Base-by-base conservation (phyloP, 2,797 vertebrate genomes). In the Gymnodraco acuticeps region DNA sequence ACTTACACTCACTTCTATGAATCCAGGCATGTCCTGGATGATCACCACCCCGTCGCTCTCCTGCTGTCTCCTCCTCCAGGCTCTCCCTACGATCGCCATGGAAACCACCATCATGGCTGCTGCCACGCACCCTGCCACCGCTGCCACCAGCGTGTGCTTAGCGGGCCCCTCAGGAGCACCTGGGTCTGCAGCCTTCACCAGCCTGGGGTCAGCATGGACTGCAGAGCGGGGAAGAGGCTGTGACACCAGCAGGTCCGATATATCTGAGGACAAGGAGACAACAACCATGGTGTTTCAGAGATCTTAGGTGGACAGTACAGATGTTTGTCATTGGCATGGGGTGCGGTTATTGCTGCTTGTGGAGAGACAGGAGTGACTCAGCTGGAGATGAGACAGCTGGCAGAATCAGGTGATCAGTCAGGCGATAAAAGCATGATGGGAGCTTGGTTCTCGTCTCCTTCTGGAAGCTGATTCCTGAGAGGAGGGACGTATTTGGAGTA, bases 181-280 rank as follows among this genome's bases (percentile, higher is more conserved):
- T 1, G 4, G 80, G 10, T 67, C 83, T 4, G 89, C 83, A 41
- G 94, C 94, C 79, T 78, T 93, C 56, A 47, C 89, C 64, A 85
- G 88, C 78, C 86, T 92, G 31, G 48, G 82, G 17, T 88, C 68
- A 43, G 92, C 16, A n/a, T 56, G 82, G 38, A 62, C 68, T 0
- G 27, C 64, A 9, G 88, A 46, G 10, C 7, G 42, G 8, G 90
- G 86, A 7, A 83, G 19, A 0, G 84, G 72, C 64, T 93, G 79
- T 53, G 91, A 72, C 42, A 51, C 53, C 81, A 95, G 89, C 60
- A 98, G 94, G 70, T 93, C 54, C 0, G 95, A 95, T 64, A 96
- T 92, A 83, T 98, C 97, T 97, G 80, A 27, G 63, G 50, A 70
- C 65, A 1, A 58, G 54, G 42, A 31, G 52, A 41, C 23, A 10